phyloP scores from a whole-genome alignment of 2,888 invertebrate genomes.

The Leptodirus hochenwartii region DNA sequence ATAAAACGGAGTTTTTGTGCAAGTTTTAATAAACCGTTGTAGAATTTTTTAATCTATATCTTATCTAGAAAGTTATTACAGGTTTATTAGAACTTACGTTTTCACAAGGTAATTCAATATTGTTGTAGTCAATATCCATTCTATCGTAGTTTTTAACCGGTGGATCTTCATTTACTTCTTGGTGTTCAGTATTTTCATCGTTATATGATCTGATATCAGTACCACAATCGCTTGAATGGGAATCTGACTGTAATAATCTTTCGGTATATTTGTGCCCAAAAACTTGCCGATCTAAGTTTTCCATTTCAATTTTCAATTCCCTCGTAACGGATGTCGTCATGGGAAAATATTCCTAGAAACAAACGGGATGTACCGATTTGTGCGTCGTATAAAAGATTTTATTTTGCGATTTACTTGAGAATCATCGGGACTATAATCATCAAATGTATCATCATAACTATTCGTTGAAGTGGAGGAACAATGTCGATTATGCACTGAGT shows the following conservation, averaged over 20 bases:
- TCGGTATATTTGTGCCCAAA: conserved; percentile 39
- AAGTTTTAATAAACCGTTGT: no score
- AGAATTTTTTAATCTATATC: no score
- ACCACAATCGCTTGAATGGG: conserved; percentile 10
- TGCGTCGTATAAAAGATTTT: no score
- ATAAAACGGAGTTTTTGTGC: no score
- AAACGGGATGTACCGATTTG: no score
- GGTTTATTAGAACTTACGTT: conserved; percentile 2
- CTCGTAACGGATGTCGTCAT: conserved; percentile 78
- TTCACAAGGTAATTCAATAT: conserved; percentile 2
- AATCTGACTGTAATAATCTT: conserved; percentile 13
- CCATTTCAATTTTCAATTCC: conserved; percentile 62
- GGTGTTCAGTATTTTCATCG: background rate
- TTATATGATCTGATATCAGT: conserved; percentile 9
- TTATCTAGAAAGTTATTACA: no score
- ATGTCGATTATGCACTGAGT: conserved; percentile 18
- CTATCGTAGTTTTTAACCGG: background rate
- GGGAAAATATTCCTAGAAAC: conserved; percentile 72
- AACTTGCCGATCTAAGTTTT: conserved; percentile 68
- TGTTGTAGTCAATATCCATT: no score
- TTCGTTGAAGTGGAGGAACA: conserved; percentile 21
- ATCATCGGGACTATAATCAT: conserved; percentile 59
- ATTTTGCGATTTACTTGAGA: no score
- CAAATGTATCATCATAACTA: conserved; percentile 27
- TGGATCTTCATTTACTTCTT: background rate